phyloP scores from a whole-genome alignment of 2,113 vertebrate species.

The Cnemophilus loriae region DNA sequence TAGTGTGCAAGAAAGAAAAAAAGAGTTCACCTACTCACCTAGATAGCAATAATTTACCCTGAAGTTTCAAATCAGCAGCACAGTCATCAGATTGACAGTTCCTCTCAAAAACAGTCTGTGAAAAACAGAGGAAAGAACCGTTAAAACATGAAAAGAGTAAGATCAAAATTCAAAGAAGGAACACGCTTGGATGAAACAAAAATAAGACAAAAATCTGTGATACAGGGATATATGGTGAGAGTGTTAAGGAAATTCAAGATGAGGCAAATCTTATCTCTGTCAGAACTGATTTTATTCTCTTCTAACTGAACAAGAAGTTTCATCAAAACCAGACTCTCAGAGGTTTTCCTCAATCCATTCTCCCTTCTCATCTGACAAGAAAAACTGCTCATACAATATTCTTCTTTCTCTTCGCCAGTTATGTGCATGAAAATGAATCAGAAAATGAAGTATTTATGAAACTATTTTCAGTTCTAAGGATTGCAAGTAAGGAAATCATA shows the following conservation, averaged over 20 bases:
- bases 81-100: conserved; percentile 97
- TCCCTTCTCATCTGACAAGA: background rate
- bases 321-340: background rate
- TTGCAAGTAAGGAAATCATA: background rate
- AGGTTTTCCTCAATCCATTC: background rate
- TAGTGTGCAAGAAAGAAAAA: background rate
- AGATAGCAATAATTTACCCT: conserved; percentile 86
- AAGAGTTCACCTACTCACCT: conserved; percentile 72
- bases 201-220: background rate
- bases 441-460: background rate
- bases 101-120: conserved; percentile 94
- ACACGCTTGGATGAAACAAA: background rate
- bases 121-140: background rate
- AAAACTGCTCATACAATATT: background rate
- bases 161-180: background rate
- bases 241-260: background rate
- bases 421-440: background rate
- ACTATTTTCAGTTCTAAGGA: background rate
- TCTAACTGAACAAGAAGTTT: background rate
- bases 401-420: background rate
- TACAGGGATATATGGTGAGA: background rate
- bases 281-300: background rate
- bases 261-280: background rate
- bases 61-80: conserved; percentile 89
- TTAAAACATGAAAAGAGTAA: background rate